These are phyloP conservation scores for Nemotelus nigrinus DNA, from an alignment of 2,888 invertebrate genomes.

Conservation along the genomic window DNA sequence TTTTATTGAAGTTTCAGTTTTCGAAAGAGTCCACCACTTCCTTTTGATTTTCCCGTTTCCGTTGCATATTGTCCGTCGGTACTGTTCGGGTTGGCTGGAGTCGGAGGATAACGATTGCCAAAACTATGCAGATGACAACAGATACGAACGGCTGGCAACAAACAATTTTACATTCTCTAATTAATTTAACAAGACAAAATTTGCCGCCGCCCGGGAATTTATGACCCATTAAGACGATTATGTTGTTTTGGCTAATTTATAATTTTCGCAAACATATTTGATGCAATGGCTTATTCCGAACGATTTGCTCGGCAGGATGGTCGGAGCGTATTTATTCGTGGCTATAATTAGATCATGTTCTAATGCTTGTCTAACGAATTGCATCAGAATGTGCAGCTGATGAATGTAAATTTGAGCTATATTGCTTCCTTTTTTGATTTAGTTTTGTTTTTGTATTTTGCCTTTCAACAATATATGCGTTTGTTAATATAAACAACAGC, in stretches of 20 bases:
- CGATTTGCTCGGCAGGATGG: background rate
- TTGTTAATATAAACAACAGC: too few relatives aligned
- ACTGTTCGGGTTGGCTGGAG: background rate
- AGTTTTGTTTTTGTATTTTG: too few relatives aligned
- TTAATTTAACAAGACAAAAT: constrained; percentile 41
- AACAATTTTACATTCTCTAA: constrained; percentile 36
- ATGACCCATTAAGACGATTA: constrained; percentile 45
- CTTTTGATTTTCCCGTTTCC: constrained; percentile 7
- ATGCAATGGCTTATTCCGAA: background rate
- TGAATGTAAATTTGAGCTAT: background rate
- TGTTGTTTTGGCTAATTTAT: constrained; percentile 40
- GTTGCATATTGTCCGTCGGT: background rate
- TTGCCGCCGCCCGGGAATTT: constrained; percentile 25
- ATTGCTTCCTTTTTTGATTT: too few relatives aligned
- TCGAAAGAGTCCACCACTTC: background rate
- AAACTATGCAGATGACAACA: constrained; percentile 16
- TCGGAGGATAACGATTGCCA: constrained; percentile 24
- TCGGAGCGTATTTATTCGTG: background rate
- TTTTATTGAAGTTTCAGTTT: constrained; percentile 30
- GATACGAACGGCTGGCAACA: background rate
- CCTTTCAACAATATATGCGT: too few relatives aligned
- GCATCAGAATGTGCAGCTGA: background rate
- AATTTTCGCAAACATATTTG: constrained; percentile 12
- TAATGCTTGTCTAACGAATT: background rate
- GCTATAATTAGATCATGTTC: background rate